phyloP scores from a whole-genome alignment of 2,113 vertebrate species.

The Kryptolebias marmoratus region DNA sequence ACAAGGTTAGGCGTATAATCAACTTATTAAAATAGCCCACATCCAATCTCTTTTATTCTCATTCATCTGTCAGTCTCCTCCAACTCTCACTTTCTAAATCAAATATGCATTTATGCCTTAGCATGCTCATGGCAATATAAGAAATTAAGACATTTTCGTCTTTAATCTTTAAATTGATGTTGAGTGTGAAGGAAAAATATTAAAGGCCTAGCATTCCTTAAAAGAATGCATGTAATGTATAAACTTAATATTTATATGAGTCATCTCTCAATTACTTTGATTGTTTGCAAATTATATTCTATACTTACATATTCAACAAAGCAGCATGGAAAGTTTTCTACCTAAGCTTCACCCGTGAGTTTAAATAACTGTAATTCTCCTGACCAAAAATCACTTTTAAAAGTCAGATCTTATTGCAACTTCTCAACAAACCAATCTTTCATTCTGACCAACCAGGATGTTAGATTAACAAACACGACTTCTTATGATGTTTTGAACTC shows the following conservation, averaged over 20 bases:
- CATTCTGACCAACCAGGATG: background rate
- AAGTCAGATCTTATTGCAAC: background rate
- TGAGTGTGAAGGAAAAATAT: too few relatives aligned
- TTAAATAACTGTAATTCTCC: constrained; percentile 17
- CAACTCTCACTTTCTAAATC: constrained; percentile 32
- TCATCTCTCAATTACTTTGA: constrained; percentile 7
- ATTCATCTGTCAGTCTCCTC: constrained; percentile 56
- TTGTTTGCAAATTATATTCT: constrained; percentile 11
- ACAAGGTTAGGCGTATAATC: constrained; percentile 54
- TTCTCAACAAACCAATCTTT: constrained; percentile 1
- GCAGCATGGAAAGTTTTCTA: background rate
- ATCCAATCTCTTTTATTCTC: constrained; percentile 44
- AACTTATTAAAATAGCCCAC: constrained; percentile 50
- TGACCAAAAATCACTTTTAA: background rate
- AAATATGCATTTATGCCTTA: constrained; percentile 56
- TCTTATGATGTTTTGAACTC: background rate
- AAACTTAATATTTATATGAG: background rate
- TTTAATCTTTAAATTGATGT: too few relatives aligned
- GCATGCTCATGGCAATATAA: constrained; percentile 12
- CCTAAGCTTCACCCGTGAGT: constrained; percentile 12
- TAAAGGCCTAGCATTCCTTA: too few relatives aligned
- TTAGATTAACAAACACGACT: constrained; percentile 2
- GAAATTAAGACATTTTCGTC: background rate
- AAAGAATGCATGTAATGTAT: too few relatives aligned
- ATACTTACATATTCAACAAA: constrained; percentile 2